Conservation (phyloP, 2,797 vertebrate genomes). For the Allobates femoralis region DNA sequence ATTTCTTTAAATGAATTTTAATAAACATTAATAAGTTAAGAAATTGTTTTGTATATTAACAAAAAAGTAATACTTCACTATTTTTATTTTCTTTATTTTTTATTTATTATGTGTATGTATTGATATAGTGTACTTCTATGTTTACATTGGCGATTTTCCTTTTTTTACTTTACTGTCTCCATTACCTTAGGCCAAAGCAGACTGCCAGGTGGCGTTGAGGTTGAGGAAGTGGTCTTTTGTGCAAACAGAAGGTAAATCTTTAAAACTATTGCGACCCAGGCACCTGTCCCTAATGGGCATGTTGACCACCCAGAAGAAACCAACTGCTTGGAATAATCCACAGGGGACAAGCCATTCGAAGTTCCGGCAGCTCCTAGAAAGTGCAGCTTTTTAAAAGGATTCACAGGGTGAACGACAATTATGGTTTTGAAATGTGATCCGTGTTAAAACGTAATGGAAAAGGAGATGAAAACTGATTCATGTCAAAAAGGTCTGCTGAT, state of each 20-base stretch:
- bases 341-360: conserved; percentile 51
- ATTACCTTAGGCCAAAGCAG: conserved; percentile 19
- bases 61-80: not conserved
- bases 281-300: conserved; percentile 60
- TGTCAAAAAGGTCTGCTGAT: conserved; percentile 33
- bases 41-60: not conserved
- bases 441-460: conserved; percentile 49
- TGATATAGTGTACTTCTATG: not conserved
- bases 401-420: conserved; percentile 58
- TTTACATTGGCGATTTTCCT: not conserved
- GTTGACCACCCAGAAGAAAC: conserved; percentile 62
- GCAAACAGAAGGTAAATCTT: conserved; percentile 62
- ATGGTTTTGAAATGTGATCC: conserved; percentile 63
- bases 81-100: not conserved
- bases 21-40: not conserved
- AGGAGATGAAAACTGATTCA: conserved; percentile 39
- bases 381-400: conserved; percentile 52
- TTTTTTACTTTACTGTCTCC: not conserved
- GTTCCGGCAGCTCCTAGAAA: conserved; percentile 57
- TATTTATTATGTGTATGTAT: not conserved
- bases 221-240: conserved; percentile 42
- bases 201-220: conserved; percentile 47
- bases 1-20: not conserved
- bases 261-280: conserved; percentile 59
- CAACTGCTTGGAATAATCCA: conserved; percentile 59